These are phyloP conservation scores for Hydrotaea cyrtoneurina DNA, from an alignment of 2,888 invertebrate genomes.

Conservation along the genomic window DNA sequence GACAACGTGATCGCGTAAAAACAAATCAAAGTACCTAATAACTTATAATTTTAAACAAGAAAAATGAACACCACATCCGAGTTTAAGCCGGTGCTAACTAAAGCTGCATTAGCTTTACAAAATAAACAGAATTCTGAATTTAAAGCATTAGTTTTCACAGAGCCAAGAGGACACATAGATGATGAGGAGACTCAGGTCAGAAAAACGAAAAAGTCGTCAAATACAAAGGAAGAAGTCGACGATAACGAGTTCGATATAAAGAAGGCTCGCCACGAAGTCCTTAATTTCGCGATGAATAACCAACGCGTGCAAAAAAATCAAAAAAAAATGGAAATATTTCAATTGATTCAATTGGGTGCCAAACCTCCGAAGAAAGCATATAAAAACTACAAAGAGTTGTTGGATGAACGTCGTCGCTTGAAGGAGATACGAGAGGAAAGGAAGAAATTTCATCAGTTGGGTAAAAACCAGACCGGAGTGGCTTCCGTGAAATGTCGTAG, in stretches of 20 bases:
- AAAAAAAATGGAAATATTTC: slow-evolving; percentile 88
- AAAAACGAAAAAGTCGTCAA: background rate
- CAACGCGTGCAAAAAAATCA: slow-evolving; percentile 87
- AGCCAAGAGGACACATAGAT: slow-evolving; percentile 65
- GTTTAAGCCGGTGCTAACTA: slow-evolving; percentile 77
- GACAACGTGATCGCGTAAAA: too few species aligned
- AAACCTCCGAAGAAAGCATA: slow-evolving; percentile 87
- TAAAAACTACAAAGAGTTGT: slow-evolving; percentile 88
- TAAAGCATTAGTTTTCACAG: slow-evolving; percentile 76
- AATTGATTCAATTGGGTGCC: slow-evolving; percentile 90
- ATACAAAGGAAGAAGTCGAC: slow-evolving; percentile 38
- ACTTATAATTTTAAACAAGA: too few species aligned
- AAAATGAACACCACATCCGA: slow-evolving; percentile 61
- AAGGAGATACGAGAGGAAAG: slow-evolving; percentile 82
- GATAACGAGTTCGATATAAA: slow-evolving; percentile 86
- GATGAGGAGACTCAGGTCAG: background rate
- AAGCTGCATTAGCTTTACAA: slow-evolving; percentile 75
- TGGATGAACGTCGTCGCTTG: slow-evolving; percentile 83
- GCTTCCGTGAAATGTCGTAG: slow-evolving; percentile 82
- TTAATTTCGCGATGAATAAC: slow-evolving; percentile 89
- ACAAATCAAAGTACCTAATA: too few species aligned
- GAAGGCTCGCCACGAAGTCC: slow-evolving; percentile 89
- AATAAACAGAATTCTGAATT: slow-evolving; percentile 72
- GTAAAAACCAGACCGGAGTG: slow-evolving; percentile 84
- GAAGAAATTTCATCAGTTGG: slow-evolving; percentile 82